phyloP scores from a whole-genome alignment of 2,797 vertebrate genomes.

The Phrynocephalus forsythii region DNA sequence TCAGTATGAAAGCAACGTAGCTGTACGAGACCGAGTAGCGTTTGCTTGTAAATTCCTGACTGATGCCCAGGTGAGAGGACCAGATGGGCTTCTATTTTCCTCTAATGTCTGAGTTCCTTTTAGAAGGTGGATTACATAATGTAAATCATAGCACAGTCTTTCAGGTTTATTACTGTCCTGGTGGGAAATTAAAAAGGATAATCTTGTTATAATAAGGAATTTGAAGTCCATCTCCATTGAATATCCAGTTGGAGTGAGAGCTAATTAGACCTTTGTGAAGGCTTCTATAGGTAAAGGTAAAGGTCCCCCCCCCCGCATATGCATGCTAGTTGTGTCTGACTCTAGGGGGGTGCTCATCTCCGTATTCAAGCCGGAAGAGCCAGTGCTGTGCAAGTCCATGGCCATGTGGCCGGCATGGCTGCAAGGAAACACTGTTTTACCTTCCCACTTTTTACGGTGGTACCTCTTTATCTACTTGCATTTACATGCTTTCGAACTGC shows the following conservation, averaged over 20 bases:
- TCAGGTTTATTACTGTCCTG: not conserved
- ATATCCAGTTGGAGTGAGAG: not conserved
- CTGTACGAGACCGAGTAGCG: conserved; percentile 95
- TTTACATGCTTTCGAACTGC: no score
- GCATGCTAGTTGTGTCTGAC: no score
- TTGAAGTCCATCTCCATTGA: not conserved
- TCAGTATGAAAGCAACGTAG: conserved; percentile 93
- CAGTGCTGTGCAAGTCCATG: no score
- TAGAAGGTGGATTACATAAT: not conserved
- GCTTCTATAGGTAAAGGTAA: not conserved
- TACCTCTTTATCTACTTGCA: no score
- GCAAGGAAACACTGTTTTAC: no score
- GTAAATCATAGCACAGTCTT: not conserved
- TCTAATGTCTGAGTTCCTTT: not conserved
- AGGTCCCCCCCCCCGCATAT: no score
- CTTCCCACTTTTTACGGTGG: no score
- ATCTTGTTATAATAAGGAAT: not conserved
- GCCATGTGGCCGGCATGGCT: no score
- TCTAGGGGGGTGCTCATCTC: no score
- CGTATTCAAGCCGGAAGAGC: no score
- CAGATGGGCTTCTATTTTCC: not conserved
- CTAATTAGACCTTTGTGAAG: not conserved
- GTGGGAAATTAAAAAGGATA: no score
- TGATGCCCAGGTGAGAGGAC: conserved; percentile 88
- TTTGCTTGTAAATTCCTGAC: conserved; percentile 97